phyloP scores from a whole-genome alignment of 2,113 vertebrate genomes.

The Clupea harengus region DNA sequence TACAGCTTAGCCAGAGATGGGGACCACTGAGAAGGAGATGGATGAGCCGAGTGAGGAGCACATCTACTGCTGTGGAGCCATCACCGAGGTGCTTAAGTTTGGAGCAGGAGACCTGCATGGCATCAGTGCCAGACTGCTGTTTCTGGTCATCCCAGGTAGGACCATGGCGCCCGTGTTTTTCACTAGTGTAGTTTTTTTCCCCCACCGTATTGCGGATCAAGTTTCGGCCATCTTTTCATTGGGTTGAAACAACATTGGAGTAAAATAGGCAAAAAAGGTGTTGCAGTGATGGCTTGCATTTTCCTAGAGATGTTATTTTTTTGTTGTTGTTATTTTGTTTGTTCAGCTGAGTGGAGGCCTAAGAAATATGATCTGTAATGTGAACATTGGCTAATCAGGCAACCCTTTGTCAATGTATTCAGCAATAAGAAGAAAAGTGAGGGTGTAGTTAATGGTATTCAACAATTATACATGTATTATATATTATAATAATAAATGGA shows the following conservation, averaged over 20 bases:
- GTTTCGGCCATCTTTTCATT: too few species aligned
- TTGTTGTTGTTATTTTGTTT: not conserved
- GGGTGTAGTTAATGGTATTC: too few species aligned
- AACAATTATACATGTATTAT: too few species aligned
- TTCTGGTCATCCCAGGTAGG: constrained; percentile 76
- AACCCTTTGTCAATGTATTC: too few species aligned
- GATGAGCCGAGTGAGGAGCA: constrained; percentile 53
- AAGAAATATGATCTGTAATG: too few species aligned
- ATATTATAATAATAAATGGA: too few species aligned
- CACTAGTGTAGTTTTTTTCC: too few species aligned
- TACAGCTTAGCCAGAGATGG: not conserved
- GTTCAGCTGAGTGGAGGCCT: too few species aligned
- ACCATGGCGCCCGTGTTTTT: not conserved
- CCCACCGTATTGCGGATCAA: too few species aligned
- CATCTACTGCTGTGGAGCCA: constrained; percentile 67
- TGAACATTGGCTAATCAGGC: too few species aligned
- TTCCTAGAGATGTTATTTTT: not conserved
- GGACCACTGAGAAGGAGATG: not conserved
- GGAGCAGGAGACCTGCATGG: constrained; percentile 56
- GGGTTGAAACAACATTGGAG: not conserved
- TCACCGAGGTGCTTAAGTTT: constrained; percentile 71
- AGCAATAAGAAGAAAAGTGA: too few species aligned
- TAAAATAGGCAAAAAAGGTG: not conserved
- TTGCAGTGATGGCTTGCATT: not conserved
- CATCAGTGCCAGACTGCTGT: constrained; percentile 50